phyloP scores from a whole-genome alignment of 2,113 vertebrate genomes.

The Oryzias javanicus region DNA sequence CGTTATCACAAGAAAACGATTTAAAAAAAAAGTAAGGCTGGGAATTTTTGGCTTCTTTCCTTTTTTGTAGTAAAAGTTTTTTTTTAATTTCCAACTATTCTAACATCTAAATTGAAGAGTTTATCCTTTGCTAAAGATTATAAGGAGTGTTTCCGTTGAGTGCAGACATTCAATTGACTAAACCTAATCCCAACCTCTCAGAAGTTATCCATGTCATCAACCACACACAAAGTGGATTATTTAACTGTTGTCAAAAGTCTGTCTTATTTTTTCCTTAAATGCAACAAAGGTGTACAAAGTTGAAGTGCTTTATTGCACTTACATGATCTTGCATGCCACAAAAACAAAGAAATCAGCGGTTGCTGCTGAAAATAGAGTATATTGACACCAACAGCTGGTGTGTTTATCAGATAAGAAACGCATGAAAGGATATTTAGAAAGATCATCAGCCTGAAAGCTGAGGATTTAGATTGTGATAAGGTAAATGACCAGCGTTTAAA shows the following conservation, averaged over 20 bases:
- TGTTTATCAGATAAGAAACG: constrained; percentile 34
- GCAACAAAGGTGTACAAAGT: constrained; percentile 52
- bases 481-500: constrained; percentile 60
- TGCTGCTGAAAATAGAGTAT: constrained; percentile 48
- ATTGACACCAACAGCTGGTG: constrained; percentile 64
- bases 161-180: constrained; percentile 53
- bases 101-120: constrained; percentile 2
- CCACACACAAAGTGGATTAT: constrained; percentile 40
- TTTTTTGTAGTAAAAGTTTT: not conserved
- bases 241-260: constrained; percentile 56
- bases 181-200: constrained; percentile 54
- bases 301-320: constrained; percentile 6
- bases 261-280: constrained; percentile 28
- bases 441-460: constrained; percentile 17
- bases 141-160: constrained; percentile 32
- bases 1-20: too few species aligned
- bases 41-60: not conserved
- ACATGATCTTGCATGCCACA: constrained; percentile 1
- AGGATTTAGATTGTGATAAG: constrained; percentile 63
- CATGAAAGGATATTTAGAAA: constrained; percentile 33
- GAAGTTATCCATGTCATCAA: constrained; percentile 69
- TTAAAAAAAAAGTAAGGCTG: too few species aligned
- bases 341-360: constrained; percentile 44
- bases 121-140: constrained; percentile 15
- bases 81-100: constrained; percentile 19